Percentiles rank a stretch among this genome's conserved stretches.
Conservation (phyloP, 2,888 invertebrate species). For the Caenorhabditis sp. region DNA sequence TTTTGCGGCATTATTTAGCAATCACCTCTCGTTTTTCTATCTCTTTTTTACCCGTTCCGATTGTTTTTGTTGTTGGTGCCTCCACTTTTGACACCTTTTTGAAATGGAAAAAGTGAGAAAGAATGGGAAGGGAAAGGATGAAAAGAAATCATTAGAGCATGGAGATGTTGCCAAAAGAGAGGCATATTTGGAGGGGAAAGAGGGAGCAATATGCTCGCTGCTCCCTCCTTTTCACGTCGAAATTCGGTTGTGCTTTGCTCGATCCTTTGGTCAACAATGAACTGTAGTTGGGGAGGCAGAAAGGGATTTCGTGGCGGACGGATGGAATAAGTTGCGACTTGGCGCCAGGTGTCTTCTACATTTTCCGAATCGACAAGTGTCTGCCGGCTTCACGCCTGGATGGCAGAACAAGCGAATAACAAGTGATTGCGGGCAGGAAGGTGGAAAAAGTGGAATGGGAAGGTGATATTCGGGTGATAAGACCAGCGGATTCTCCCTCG, state of each 20-base stretch:
- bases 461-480: conserved; percentile 12
- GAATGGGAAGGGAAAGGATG: not conserved
- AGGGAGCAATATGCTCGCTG: conserved; percentile 13
- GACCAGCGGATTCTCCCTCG: not conserved
- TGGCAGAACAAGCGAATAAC: conserved; percentile 6
- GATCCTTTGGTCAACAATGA: not conserved
- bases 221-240: conserved; percentile 5
- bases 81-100: conserved; percentile 1
- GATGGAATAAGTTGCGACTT: not conserved
- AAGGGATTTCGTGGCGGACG: not conserved
- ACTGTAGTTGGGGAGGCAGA: too few relatives aligned
- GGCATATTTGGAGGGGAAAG: not conserved
- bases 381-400: too few relatives aligned
- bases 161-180: not conserved
- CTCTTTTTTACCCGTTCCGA: not conserved
- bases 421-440: not conserved
- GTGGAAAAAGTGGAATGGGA: not conserved
- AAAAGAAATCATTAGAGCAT: conserved; percentile 42
- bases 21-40: conserved; percentile 2
- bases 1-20: conserved; percentile 40
- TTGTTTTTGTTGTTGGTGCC: conserved; percentile 1
- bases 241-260: conserved; percentile 6
- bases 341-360: too few relatives aligned
- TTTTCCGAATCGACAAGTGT: too few relatives aligned
- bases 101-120: not conserved